A percentile compares a stretch with the other conserved stretches of the same genome.
Conservation (phyloP, 2,113 vertebrate species). For the Herpetotheres cachinnans region DNA sequence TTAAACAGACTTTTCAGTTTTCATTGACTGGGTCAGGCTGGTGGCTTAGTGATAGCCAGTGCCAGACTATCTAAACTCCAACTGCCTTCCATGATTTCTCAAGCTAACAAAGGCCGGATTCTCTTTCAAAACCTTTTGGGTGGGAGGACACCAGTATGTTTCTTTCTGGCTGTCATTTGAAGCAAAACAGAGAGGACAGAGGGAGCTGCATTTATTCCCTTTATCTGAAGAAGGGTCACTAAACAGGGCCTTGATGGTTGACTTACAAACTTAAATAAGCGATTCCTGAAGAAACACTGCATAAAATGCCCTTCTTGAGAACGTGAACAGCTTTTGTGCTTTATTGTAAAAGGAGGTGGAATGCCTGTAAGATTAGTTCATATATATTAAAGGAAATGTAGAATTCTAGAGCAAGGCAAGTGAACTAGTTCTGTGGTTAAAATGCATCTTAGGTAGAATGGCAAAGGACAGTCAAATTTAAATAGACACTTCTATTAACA, state of each 20-base stretch:
- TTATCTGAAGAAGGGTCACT: slow-evolving; percentile 28
- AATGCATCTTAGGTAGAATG: background rate
- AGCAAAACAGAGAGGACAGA: slow-evolving; percentile 11
- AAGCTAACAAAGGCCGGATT: slow-evolving; percentile 39
- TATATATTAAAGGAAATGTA: background rate
- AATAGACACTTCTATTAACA: background rate
- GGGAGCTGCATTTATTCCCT: background rate
- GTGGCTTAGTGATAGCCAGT: background rate
- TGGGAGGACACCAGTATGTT: slow-evolving; percentile 36
- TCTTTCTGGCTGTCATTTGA: slow-evolving; percentile 49
- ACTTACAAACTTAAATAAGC: slow-evolving; percentile 35
- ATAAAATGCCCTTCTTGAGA: background rate
- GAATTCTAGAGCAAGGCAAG: background rate
- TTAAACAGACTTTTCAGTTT: background rate
- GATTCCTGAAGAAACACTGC: background rate
- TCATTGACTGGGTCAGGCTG: background rate
- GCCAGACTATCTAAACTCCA: background rate
- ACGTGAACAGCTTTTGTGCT: slow-evolving; percentile 13
- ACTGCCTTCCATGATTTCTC: background rate
- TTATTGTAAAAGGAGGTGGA: background rate
- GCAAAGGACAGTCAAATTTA: background rate
- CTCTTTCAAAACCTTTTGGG: slow-evolving; percentile 26
- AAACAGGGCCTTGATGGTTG: slow-evolving; percentile 28
- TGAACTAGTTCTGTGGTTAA: background rate
- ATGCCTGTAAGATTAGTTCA: background rate